Evolutionary conservation across 2,888 invertebrate genomes (phyloP).

Genomic region (Loripinus fragilis): DNA sequence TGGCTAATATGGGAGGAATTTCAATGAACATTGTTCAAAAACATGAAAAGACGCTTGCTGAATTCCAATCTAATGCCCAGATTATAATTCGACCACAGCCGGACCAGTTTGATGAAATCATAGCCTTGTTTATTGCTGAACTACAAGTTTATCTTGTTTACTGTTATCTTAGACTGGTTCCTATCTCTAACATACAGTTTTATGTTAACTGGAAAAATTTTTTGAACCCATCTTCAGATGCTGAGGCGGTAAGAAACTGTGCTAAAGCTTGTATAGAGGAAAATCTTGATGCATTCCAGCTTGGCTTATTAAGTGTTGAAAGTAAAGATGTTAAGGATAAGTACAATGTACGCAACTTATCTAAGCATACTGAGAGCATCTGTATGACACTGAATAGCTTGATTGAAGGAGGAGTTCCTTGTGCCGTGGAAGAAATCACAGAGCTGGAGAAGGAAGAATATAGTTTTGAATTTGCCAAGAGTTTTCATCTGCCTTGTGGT

Average conservation of each 20-base stretch:
- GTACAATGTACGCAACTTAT: conserved; percentile 50
- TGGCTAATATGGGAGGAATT: conserved; percentile 70
- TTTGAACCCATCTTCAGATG: conserved; percentile 34
- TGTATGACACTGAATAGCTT: conserved; percentile 60
- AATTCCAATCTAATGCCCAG: conserved; percentile 70
- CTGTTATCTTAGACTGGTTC: conserved; percentile 63
- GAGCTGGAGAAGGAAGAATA: conserved; percentile 41
- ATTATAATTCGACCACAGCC: conserved; percentile 44
- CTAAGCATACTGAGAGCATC: conserved; percentile 57
- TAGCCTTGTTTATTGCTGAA: conserved; percentile 58
- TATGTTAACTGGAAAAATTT: conserved; percentile 40
- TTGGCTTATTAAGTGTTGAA: conserved; percentile 38
- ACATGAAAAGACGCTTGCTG: conserved; percentile 38
- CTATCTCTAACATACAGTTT: conserved; percentile 56
- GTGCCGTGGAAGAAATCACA: conserved; percentile 61
- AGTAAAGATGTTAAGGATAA: conserved; percentile 35
- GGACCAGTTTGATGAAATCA: conserved; percentile 38
- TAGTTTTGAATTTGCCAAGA: conserved; percentile 58
- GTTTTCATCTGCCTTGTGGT: conserved; percentile 58
- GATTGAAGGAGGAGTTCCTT: conserved; percentile 57
- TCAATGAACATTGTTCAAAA: conserved; percentile 67
- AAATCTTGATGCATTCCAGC: conserved; percentile 57
- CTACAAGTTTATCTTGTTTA: conserved; percentile 67
- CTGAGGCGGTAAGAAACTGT: conserved; percentile 27
- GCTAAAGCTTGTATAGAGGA: conserved; percentile 51